Conservation (phyloP, 2,888 invertebrate genomes). For the Terebella lapidaria region DNA sequence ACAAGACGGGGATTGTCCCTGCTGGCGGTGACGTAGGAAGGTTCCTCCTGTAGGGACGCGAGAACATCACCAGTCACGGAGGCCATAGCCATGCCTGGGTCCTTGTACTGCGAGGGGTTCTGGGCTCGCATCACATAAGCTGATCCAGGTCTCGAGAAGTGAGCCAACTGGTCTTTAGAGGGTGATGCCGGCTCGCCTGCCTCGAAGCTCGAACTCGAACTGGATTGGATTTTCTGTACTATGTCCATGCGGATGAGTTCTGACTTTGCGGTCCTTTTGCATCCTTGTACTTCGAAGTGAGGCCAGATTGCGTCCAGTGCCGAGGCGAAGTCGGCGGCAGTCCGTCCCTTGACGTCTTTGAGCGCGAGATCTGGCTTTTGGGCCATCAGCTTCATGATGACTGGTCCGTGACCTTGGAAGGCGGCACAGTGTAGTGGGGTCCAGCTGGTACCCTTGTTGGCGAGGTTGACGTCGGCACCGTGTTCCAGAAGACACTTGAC, state of each 20-base stretch:
- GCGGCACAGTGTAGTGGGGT: slow-evolving; percentile 48
- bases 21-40: background rate
- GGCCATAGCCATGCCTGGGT: slow-evolving; percentile 21
- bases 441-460: slow-evolving; percentile 43
- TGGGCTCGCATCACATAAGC: slow-evolving; percentile 11
- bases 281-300: slow-evolving; percentile 45
- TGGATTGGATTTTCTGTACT: slow-evolving; percentile 39
- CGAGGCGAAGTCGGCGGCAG: slow-evolving; percentile 47
- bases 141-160: slow-evolving; percentile 18
- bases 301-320: slow-evolving; percentile 48
- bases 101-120: background rate
- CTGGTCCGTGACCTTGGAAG: slow-evolving; percentile 48
- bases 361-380: slow-evolving; percentile 34
- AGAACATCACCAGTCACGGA: slow-evolving; percentile 40
- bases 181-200: background rate
- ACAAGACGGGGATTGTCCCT: background rate
- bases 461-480: slow-evolving; percentile 41
- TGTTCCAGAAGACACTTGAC: slow-evolving; percentile 33
- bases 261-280: slow-evolving; percentile 40
- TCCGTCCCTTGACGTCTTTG: slow-evolving; percentile 41
- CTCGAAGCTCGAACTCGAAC: too few species aligned
- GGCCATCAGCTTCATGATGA: slow-evolving; percentile 45
- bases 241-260: slow-evolving; percentile 43
- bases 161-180: slow-evolving; percentile 2
- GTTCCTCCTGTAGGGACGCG: slow-evolving; percentile 25